Conservation (phyloP, 2,797 vertebrate species). For the Mormyrops boulengeri region DNA sequence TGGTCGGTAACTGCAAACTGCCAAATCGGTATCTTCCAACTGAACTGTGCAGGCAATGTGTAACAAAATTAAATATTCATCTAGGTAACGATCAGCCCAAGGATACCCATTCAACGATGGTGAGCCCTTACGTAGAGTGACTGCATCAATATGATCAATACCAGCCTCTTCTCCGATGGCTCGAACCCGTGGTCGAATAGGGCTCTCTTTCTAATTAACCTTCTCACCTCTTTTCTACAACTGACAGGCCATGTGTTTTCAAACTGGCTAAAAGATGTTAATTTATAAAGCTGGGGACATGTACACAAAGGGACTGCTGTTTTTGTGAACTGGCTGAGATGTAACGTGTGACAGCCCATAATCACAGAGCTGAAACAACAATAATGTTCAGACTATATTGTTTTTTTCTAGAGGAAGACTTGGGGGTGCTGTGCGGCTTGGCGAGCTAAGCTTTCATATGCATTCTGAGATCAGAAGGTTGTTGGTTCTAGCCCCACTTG, state of each 20-base stretch:
- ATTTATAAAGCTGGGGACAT: not conserved
- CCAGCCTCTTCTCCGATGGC: not conserved
- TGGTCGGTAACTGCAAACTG: not conserved
- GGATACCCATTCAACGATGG: slow-evolving; percentile 15
- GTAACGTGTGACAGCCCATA: not conserved
- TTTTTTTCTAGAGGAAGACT: not conserved
- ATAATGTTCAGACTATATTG: not conserved
- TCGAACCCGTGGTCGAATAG: not conserved
- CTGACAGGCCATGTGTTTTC: not conserved
- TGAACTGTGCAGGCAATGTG: not conserved
- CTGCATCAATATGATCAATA: not conserved
- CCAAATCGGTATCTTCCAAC: not conserved
- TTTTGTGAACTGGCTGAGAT: not conserved
- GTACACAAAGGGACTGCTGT: not conserved
- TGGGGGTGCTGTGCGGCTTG: not conserved
- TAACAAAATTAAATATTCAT: slow-evolving; percentile 20
- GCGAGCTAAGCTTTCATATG: not conserved
- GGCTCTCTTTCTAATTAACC: not conserved
- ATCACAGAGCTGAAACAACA: not conserved
- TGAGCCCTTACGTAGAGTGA: slow-evolving; percentile 14
- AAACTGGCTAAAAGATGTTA: not conserved
- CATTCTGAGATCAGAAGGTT: not conserved
- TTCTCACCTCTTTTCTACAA: not conserved
- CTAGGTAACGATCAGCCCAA: not conserved
- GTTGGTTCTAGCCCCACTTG: not conserved